Evolutionary conservation across 2,888 invertebrate genomes (phyloP), one percentile per base, ranked within the genome.

Genomic region (Eupithecia insigniata): DNA sequence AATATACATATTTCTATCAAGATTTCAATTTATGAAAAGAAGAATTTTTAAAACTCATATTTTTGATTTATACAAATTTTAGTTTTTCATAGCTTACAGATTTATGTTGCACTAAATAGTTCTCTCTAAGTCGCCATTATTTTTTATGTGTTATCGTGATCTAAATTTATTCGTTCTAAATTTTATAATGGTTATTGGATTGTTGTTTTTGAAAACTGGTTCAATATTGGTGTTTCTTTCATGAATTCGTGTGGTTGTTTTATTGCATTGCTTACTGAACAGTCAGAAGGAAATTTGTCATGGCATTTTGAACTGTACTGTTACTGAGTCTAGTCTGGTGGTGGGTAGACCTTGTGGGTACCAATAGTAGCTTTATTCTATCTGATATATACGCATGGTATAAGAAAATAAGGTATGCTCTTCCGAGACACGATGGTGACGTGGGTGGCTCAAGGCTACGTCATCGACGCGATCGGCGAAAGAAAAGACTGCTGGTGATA

Each of bases 81-180:
- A 55, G 28, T 28, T 32, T 71, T 69, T 67, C 36, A 64, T 14
- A 64, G 36, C 36, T 22, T 18, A 32, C 18, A 39, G 64, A 68
- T 72, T 69, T 69, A 66, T 72, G 61, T 34, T 66, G 65, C 58
- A 66, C 32, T 66, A 65, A 71, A 72, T 67, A 14, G 74, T 60
- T 69, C 61, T 26, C n/a, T 36, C 36, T 26, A n/a, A 16, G 32
- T n/a, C 55, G 55, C 32, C 12, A 28, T 55, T 65, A 51, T 34
- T 51, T 70, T 73, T 60, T 65, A 62, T 74, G 62, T 64, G 68
- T 69, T 71, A 62, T 66, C 43, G 46, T 32, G 46, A 66, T 65
- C 18, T 51, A 18, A 69, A 55, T 68, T 51, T 62, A 51, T 55
- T 55, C 55, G 14, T 55, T 26, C 55, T 55, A 55, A 55, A 55